phyloP scores from a whole-genome alignment of 2,113 vertebrate genomes.

The Noturus placidus region DNA sequence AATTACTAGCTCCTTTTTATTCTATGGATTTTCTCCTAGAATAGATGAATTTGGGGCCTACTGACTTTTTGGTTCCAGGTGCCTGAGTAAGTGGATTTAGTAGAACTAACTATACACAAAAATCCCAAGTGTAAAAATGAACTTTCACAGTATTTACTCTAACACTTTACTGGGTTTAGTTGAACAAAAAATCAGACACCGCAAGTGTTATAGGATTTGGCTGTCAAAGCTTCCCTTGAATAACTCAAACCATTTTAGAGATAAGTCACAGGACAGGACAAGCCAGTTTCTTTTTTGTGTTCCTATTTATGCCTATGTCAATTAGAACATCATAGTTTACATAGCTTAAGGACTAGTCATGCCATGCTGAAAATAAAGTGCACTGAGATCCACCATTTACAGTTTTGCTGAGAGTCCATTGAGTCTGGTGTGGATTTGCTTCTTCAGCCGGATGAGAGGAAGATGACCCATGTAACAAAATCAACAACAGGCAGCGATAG shows the following conservation, averaged over 20 bases:
- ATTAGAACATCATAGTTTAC: background rate
- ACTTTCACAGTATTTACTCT: background rate
- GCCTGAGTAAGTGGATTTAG: background rate
- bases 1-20: background rate
- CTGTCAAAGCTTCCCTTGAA: background rate
- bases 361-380: background rate
- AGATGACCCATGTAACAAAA: slow-evolving; percentile 32
- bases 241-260: background rate
- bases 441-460: background rate
- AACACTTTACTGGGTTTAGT: background rate
- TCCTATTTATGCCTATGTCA: slow-evolving; percentile 21
- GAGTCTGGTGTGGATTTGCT: background rate
- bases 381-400: background rate
- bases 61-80: background rate
- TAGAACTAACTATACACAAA: background rate
- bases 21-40: background rate
- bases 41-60: background rate
- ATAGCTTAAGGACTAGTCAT: slow-evolving; percentile 17
- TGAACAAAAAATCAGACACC: background rate
- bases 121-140: background rate
- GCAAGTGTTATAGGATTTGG: background rate
- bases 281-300: slow-evolving; percentile 59
- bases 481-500: slow-evolving; percentile 56
- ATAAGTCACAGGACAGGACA: slow-evolving; percentile 45
- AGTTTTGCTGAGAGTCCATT: background rate